These are phyloP conservation scores for Sebastes steindachneri DNA, from an alignment of 2,797 vertebrate species.

Conservation along the genomic window DNA sequence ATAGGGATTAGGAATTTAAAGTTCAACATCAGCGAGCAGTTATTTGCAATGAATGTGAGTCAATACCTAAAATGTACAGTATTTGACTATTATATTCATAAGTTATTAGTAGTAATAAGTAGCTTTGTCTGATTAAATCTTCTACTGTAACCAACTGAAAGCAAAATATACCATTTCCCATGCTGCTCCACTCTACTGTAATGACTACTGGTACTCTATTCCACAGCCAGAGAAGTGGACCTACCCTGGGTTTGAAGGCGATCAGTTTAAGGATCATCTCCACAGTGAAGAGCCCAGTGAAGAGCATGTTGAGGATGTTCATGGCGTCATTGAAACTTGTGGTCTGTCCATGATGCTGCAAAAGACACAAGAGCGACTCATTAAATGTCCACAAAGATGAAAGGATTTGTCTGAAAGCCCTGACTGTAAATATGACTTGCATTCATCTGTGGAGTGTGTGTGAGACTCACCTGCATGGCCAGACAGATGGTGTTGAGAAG, in stretches of 20 bases:
- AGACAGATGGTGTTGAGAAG: slow-evolving; percentile 99
- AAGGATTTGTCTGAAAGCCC: neutral
- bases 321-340: slow-evolving; percentile 95
- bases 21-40: neutral
- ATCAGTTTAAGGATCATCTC: slow-evolving; percentile 99
- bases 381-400: neutral
- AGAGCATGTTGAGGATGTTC: slow-evolving; percentile 99
- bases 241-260: slow-evolving; percentile 99
- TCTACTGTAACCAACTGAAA: neutral
- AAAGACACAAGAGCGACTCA: slow-evolving; percentile 15
- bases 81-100: neutral
- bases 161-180: neutral
- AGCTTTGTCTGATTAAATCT: neutral
- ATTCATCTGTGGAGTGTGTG: neutral
- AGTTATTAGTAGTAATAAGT: neutral
- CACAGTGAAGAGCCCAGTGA: slow-evolving; percentile 99
- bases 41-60: neutral
- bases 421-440: neutral
- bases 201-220: neutral
- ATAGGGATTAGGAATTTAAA: slow-evolving; percentile 15
- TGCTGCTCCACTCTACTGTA: neutral
- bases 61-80: neutral
- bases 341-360: slow-evolving; percentile 88
- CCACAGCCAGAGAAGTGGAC: slow-evolving; percentile 46
- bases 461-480: slow-evolving; percentile 94